These are phyloP conservation scores for Tetramorium alpestre DNA, from an alignment of 1,140 invertebrate species.

Conservation along the genomic window DNA sequence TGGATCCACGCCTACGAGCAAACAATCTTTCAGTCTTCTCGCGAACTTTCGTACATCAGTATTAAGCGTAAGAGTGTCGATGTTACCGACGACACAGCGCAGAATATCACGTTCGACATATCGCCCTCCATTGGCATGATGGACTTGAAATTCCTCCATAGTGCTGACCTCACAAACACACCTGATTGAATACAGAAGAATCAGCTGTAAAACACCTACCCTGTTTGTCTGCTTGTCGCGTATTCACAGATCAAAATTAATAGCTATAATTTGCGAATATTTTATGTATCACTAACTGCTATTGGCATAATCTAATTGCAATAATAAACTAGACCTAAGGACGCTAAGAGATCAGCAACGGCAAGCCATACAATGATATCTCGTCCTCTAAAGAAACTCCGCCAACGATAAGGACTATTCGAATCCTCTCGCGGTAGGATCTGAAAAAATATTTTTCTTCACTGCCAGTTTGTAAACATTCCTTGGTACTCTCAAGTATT, in stretches of 20 bases:
- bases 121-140: conserved; percentile 89
- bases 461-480: not conserved
- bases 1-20: conserved; percentile 91
- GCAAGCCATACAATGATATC: conserved; percentile 92
- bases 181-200: conserved; percentile 84
- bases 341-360: conserved; percentile 91
- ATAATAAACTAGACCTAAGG: conserved; percentile 87
- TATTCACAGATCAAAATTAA: not conserved
- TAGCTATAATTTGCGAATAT: not conserved
- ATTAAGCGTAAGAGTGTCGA: not conserved
- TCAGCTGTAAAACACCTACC: conserved; percentile 4
- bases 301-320: not conserved
- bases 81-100: conserved; percentile 90
- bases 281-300: conserved; percentile 2
- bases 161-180: conserved; percentile 89
- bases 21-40: conserved; percentile 5
- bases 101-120: conserved; percentile 89
- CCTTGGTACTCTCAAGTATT: not conserved
- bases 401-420: conserved; percentile 83
- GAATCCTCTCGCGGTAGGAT: conserved; percentile 85
- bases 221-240: not conserved
- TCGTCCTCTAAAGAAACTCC: conserved; percentile 88
- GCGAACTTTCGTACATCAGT: not conserved
- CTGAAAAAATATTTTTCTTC: conserved; percentile 75
- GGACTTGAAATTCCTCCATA: conserved; percentile 90